Evolutionary conservation across 2,888 invertebrate genomes (phyloP), one percentile per base, ranked within the genome.

Genomic region (Diarsia rubi): DNA sequence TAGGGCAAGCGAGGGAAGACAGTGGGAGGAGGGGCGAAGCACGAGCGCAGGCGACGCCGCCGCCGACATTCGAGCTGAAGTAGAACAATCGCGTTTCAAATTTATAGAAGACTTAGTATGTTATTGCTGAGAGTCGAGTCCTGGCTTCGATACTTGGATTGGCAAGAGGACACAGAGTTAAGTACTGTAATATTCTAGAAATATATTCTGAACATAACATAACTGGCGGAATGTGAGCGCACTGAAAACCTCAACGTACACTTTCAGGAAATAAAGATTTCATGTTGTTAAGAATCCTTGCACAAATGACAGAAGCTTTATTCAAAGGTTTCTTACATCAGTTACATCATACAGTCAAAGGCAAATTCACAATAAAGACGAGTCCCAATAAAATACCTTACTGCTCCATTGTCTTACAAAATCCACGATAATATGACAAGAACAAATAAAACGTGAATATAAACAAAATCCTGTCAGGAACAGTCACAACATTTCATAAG

Each of bases 391-490:
- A 14, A 57, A 45, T 42, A 60, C n/a, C n/a, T 37, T 5, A n/a
- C 11, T 31, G 19, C 11, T 42, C 0, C 21, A 71, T n/a, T 73
- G 45, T 52, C 64, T 59, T 5, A 52, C 9, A 69, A 37, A n/a
- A 59, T 19, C 27, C 19, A 31, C 31, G 31, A 27, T 64, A 24
- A 54, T 59, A 47, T 21, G 31, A 64, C n/a, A 63, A 12, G 14
- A 19, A 63, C n/a, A 73, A 52, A 42, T 31, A 31, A 73, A 68
- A 75, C 59, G 52, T 52, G 47, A 74, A 42, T 65, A n/a, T 37
- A 59, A 31, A 59, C 49, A 42, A 45, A 49, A 68, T 16, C 52
- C n/a, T 75, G 81, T 81, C 78, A 64, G 37, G 24, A 54, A 14
- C 81, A 81, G 45, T 31, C 52, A 42, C 47, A 54, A 52, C 14